Conservation (phyloP, 2,888 invertebrate genomes). For the Hirtodrosophila duncani region DNA sequence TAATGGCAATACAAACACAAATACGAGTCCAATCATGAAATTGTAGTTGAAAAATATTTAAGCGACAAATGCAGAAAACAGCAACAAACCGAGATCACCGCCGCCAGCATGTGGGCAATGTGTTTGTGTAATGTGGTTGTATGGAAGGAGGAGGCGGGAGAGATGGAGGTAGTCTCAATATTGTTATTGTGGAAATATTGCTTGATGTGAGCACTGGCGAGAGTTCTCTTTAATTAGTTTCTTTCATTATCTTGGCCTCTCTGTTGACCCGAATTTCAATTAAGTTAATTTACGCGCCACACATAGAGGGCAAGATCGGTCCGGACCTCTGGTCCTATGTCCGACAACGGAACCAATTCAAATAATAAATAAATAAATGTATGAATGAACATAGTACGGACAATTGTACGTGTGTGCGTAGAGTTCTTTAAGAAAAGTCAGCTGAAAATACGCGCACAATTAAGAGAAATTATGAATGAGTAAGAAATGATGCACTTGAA, state of each 20-base stretch:
- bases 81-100: conserved; percentile 16
- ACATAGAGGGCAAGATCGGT: conserved; percentile 31
- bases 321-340: conserved; percentile 19
- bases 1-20: conserved; percentile 44
- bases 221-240: conserved; percentile 77
- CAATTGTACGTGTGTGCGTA: conserved; percentile 33
- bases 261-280: conserved; percentile 79
- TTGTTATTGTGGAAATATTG: too few relatives aligned
- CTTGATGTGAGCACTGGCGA: conserved; percentile 19
- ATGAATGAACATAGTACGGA: conserved; percentile 40
- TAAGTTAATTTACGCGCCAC: conserved; percentile 76
- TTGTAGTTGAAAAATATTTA: conserved; percentile 68
- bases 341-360: conserved; percentile 48
- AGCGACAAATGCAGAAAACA: conserved; percentile 43
- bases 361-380: conserved; percentile 43
- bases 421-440: conserved; percentile 8
- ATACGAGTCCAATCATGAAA: conserved; percentile 58
- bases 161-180: too few relatives aligned
- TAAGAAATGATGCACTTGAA: conserved; percentile 47
- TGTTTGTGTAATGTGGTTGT: too few relatives aligned
- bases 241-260: conserved; percentile 78
- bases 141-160: too few relatives aligned
- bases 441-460: conserved; percentile 39
- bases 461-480: conserved; percentile 66
- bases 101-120: conserved; percentile 49